These are phyloP conservation scores for Drosophila meridionalis DNA, from an alignment of 2,888 invertebrate genomes.

Conservation along the genomic window DNA sequence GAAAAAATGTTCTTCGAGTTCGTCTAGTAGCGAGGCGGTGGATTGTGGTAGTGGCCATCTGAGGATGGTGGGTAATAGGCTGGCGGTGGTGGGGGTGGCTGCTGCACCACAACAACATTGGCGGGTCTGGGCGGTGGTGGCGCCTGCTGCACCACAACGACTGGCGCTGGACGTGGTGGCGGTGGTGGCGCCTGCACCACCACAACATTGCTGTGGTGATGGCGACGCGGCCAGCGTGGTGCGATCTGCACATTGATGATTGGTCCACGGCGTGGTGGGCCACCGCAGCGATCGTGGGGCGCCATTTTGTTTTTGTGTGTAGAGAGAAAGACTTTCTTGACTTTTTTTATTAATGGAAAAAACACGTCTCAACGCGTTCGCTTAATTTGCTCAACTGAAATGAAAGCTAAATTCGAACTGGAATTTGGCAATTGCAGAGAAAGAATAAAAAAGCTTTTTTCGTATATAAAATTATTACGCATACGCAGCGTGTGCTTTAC, in stretches of 20 bases:
- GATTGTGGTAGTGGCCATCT: slow-evolving; percentile 71
- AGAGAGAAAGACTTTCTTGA: background rate
- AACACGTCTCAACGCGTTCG: slow-evolving; percentile 46
- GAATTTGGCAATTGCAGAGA: slow-evolving; percentile 4
- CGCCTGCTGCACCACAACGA: slow-evolving; percentile 61
- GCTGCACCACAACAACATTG: slow-evolving; percentile 47
- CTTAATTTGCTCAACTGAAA: slow-evolving; percentile 42
- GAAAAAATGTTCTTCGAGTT: background rate
- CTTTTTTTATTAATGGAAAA: background rate
- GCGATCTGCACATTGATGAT: slow-evolving; percentile 74
- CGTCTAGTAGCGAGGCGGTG: slow-evolving; percentile 47
- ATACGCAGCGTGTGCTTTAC: slow-evolving; percentile 44
- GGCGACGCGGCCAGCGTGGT: slow-evolving; percentile 74
- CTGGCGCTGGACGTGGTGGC: slow-evolving; percentile 58
- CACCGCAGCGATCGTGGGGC: slow-evolving; percentile 67
- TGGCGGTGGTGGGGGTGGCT: slow-evolving; percentile 40
- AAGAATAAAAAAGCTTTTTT: slow-evolving; percentile 33
- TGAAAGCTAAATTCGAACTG: slow-evolving; percentile 5
- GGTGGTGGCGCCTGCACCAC: slow-evolving; percentile 66
- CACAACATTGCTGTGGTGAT: slow-evolving; percentile 63
- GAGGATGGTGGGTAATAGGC: slow-evolving; percentile 44
- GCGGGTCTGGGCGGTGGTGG: slow-evolving; percentile 57
- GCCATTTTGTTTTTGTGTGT: slow-evolving; percentile 48
- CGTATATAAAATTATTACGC: slow-evolving; percentile 35
- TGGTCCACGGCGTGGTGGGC: slow-evolving; percentile 74